Evolutionary conservation across 2,113 vertebrate genomes (phyloP), one percentile per base, ranked within the genome.

Genomic region (zebrafish (Danio rerio)): DNA sequence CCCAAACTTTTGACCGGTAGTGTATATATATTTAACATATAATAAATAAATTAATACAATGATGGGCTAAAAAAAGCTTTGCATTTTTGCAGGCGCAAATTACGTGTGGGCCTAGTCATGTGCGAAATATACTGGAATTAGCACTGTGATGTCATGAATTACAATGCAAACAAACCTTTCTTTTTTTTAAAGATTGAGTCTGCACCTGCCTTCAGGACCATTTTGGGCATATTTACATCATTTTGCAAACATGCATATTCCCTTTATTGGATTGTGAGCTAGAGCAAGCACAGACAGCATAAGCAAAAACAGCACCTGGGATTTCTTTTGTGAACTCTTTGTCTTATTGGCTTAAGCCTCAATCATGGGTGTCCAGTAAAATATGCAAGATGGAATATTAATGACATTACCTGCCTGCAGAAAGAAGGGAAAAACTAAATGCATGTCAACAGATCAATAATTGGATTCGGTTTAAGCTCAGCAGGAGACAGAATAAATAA

Each of bases 401-500:
- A 69, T 18, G 31, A 65, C 21, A 49, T 66, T 66, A 2, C 8
- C 20, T 77, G 13, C 43, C 45, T 62, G 18, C 7, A 50, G 18
- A 49, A 21, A 49, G 2, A 77, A 7, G 56, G 31, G 21, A 50
- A 50, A 62, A 50, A 62, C 16, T 0, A 66, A 66, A 52, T 43
- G 62, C 62, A 53, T 66, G 62, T 66, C 76, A 66, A 53, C 59
- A 18, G 62, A 79, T 79, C 76, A 55, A 79, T 79, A 79, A 79
- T 12, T 52, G 20, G 49, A 78, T 78, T 65, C 65, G 47, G 15
- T 58, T 80, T n/a, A 50, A 43, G 63, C 11, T 7, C 45, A 40
- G 42, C 5, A 2, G 18, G 59, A 65, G 53, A 15, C 63, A 73
- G 73, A 69, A 76, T 59, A 61, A 73, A 59, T 75, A 45, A 66